Percentiles rank a stretch among this genome's conserved stretches.
These are phyloP conservation scores for Nannobrachium achirus DNA, from an alignment of 2,113 vertebrate species.

Conservation along the genomic window DNA sequence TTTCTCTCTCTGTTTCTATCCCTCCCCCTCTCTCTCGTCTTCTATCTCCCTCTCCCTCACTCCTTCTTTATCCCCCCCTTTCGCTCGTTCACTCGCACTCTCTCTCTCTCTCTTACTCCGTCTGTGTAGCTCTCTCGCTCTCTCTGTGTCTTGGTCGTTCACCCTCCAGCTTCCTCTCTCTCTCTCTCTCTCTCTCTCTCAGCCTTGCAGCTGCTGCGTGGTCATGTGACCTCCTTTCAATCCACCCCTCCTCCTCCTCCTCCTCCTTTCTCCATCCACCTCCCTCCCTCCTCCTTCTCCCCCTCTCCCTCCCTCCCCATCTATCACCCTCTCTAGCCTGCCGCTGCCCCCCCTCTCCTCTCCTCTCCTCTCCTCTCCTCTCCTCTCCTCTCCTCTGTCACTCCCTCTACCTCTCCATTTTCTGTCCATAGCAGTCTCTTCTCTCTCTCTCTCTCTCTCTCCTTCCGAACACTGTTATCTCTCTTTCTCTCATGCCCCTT, in stretches of 20 bases:
- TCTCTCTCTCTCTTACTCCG: constrained; percentile 8
- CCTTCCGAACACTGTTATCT: background rate
- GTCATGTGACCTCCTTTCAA: constrained; percentile 67
- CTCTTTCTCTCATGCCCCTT: background rate
- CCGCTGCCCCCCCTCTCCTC: background rate
- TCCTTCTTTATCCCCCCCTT: background rate
- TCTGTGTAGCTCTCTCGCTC: background rate
- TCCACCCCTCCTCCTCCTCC: constrained; percentile 43
- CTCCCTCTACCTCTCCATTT: background rate
- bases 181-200: constrained; percentile 62
- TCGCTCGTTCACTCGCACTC: constrained; percentile 10
- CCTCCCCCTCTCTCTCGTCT: constrained; percentile 7
- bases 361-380: constrained; percentile 46
- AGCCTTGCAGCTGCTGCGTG: constrained; percentile 73
- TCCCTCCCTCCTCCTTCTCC: constrained; percentile 30
- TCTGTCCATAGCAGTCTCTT: background rate
- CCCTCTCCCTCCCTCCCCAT: constrained; percentile 21
- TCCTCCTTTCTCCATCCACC: constrained; percentile 10
- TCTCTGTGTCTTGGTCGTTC: constrained; percentile 1
- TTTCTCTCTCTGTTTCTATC: background rate
- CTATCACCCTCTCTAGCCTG: constrained; percentile 39
- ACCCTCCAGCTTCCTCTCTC: constrained; percentile 1
- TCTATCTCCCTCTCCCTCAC: background rate
- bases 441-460: background rate
- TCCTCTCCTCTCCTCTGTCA: constrained; percentile 10